Percentiles rank a stretch among this genome's conserved stretches.
These are phyloP conservation scores for Athalia rosae DNA, from an alignment of 2,888 invertebrate species.

Conservation along the genomic window DNA sequence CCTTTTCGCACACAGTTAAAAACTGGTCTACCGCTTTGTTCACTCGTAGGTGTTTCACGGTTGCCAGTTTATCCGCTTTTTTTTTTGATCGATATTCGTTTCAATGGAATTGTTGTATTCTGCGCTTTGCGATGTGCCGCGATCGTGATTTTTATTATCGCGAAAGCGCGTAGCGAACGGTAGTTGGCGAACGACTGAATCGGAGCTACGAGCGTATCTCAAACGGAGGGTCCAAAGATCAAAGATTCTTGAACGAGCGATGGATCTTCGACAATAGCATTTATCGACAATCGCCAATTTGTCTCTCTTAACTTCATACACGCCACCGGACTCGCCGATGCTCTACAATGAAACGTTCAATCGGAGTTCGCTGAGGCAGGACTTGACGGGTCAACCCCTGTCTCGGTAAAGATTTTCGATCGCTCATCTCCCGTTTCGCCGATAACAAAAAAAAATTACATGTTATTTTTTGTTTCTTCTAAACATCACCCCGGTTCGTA, in stretches of 20 bases:
- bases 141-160: conserved; percentile 29
- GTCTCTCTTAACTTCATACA: too few species aligned
- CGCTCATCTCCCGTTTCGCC: too few species aligned
- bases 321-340: too few species aligned
- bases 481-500: too few species aligned
- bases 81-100: not conserved
- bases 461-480: too few species aligned
- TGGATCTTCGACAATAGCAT: conserved; percentile 33
- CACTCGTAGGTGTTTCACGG: not conserved
- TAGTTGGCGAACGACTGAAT: conserved; percentile 32
- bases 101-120: not conserved
- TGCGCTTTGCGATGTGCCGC: not conserved
- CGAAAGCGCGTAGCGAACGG: conserved; percentile 16
- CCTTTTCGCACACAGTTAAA: conserved; percentile 7
- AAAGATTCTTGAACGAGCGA: conserved; percentile 50
- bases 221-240: conserved; percentile 50
- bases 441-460: too few species aligned
- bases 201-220: conserved; percentile 13
- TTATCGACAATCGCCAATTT: conserved; percentile 14
- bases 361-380: too few species aligned
- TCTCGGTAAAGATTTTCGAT: too few species aligned
- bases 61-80: not conserved
- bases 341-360: too few species aligned
- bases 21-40: not conserved
- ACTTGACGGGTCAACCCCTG: too few species aligned